These are phyloP conservation scores for Hystrix cristata DNA, from an alignment of 2,113 vertebrate species.

Conservation along the genomic window DNA sequence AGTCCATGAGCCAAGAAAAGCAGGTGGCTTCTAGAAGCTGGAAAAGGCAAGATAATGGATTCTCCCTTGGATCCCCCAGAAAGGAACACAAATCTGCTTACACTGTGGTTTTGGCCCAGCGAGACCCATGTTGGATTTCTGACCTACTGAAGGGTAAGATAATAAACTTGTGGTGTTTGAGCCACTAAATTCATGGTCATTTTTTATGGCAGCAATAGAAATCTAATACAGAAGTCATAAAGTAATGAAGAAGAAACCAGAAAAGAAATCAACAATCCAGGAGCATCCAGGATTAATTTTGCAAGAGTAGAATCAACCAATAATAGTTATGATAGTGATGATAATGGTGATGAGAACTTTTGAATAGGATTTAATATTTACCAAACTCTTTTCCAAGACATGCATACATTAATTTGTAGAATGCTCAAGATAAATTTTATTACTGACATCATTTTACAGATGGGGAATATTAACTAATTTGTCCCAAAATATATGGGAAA, in stretches of 20 bases:
- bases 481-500: background rate
- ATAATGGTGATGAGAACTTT: background rate
- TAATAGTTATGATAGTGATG: background rate
- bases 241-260: background rate
- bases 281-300: background rate
- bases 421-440: background rate
- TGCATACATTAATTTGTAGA: background rate
- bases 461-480: constrained; percentile 27
- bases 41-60: background rate
- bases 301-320: background rate
- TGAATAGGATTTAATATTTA: background rate
- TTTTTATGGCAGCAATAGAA: background rate
- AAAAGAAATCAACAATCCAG: background rate
- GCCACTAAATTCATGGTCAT: background rate
- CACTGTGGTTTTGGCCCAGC: background rate
- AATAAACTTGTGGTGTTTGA: constrained; percentile 28
- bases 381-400: background rate
- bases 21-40: background rate
- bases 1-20: background rate
- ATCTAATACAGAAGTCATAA: background rate
- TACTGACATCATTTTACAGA: background rate
- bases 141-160: background rate
- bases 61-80: background rate
- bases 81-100: background rate
- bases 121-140: background rate